Evolutionary conservation across 1,140 invertebrate genomes (phyloP), one percentile per base, ranked within the genome.

Genomic region (Nebria ingens): DNA sequence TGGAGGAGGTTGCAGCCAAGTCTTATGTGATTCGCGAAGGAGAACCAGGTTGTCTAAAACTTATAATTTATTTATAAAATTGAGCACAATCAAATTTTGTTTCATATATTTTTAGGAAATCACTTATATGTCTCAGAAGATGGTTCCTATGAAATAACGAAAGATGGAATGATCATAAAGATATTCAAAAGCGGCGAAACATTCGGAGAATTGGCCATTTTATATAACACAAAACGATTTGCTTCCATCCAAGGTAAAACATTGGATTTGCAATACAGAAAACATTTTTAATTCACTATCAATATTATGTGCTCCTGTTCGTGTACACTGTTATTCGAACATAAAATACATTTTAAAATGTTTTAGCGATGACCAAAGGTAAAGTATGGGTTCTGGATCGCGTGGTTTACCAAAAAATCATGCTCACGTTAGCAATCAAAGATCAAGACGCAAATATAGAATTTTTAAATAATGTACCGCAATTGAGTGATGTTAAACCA

Each of bases 181-280:
- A 85, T 85, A 49, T 90, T 97, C 67, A 84, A 86, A 1, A 80
- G 86, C 0, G 91, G 89, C 13, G 85, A 89, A 59, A 92, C 90
- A 1, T 97, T 97, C 71, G 93, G 93, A 19, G 93, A 97, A 76
- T 73, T 97, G 21, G 93, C 93, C 1, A 87, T 95, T 62, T 73
- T 97, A 2, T 97, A 96, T 71, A 95, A 93, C 73, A 92, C 91
- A 21, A 92, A 89, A 61, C 73, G 93, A 64, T 86, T 90, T 45
- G 89, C 91, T 19, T 87, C 89, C 2, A 86, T 94, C 54, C 79
- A 79, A 77, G 89, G 83, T 84, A 74, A n/a, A n/a, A n/a, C 75
- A 67, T 68, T 49, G 17, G 11, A 49, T 49, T n/a, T n/a, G n/a
- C n/a, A n/a, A n/a, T n/a, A n/a, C n/a, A n/a, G n/a, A n/a, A n/a